Percentiles rank a stretch among this genome's conserved stretches.
Evolutionary conservation across 2,113 vertebrate species (phyloP).

Genomic region (Pterocles burchelli): DNA sequence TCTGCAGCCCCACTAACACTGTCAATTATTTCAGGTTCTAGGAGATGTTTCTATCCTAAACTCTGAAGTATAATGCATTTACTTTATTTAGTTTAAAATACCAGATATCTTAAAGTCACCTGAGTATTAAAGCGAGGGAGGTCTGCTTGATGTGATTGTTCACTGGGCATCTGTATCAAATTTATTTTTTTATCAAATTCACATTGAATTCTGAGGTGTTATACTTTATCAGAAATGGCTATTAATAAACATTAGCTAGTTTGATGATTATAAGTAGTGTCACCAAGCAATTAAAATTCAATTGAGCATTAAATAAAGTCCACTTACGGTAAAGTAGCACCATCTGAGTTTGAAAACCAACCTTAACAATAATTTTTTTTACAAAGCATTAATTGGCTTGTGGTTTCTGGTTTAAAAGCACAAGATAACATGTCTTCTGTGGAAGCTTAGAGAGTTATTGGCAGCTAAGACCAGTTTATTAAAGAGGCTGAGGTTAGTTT

Average conservation of each 20-base stretch:
- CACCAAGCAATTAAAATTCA: slow-evolving; percentile 64
- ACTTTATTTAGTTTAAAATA: not conserved
- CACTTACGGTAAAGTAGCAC: slow-evolving; percentile 44
- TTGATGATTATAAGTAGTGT: slow-evolving; percentile 62
- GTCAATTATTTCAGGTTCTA: not conserved
- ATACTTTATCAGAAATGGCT: slow-evolving; percentile 18
- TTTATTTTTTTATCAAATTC: slow-evolving; percentile 5
- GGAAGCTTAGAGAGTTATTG: not conserved
- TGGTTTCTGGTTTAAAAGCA: not conserved
- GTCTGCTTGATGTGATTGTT: not conserved
- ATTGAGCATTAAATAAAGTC: slow-evolving; percentile 71
- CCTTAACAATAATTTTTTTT: not conserved
- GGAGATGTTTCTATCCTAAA: not conserved
- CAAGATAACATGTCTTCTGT: not conserved
- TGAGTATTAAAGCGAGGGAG: not conserved
- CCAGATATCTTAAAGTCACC: not conserved
- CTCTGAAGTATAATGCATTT: not conserved
- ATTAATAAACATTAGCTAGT: slow-evolving; percentile 40
- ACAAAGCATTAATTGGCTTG: not conserved
- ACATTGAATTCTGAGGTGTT: not conserved
- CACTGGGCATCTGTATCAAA: not conserved
- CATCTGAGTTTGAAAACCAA: slow-evolving; percentile 40
- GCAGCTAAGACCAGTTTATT: not conserved
- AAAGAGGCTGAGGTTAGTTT: not conserved
- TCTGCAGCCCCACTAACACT: not conserved